phyloP scores from a whole-genome alignment of 1,140 invertebrate species.

The Maconellicoccus hirsutus region DNA sequence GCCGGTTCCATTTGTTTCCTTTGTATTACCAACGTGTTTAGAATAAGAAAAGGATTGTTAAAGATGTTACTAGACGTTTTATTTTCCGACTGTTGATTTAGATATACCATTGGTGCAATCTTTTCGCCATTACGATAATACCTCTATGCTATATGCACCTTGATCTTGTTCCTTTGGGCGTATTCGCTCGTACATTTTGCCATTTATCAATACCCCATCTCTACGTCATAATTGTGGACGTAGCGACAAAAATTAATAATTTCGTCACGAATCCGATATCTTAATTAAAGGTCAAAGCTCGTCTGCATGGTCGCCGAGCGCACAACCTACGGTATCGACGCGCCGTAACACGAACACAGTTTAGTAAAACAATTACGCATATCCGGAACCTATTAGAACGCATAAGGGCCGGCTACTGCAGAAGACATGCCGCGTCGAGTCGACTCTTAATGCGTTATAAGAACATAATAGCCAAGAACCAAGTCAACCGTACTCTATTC shows the following conservation, averaged over 20 bases:
- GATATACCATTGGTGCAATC: slow-evolving; percentile 13
- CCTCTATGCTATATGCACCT: neutral
- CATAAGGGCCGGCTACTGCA: too few relatives aligned
- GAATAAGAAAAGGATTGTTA: slow-evolving; percentile 19
- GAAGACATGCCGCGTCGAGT: neutral
- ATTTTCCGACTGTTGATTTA: slow-evolving; percentile 17
- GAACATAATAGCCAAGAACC: neutral
- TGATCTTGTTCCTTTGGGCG: neutral
- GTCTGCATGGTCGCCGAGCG: too few relatives aligned
- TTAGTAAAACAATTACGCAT: too few relatives aligned
- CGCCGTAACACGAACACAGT: too few relatives aligned
- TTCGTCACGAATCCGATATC: too few relatives aligned
- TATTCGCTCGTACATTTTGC: too few relatives aligned
- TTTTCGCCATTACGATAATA: neutral
- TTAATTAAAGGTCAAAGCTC: too few relatives aligned
- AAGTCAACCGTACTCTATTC: neutral
- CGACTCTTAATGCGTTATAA: neutral
- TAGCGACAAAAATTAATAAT: too few relatives aligned
- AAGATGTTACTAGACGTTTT: slow-evolving; percentile 19
- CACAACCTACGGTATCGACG: too few relatives aligned
- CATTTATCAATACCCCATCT: too few relatives aligned
- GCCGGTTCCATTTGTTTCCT: slow-evolving; percentile 19
- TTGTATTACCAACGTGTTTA: slow-evolving; percentile 20
- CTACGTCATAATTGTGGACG: too few relatives aligned
- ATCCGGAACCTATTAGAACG: too few relatives aligned